Base-by-base conservation (phyloP, 1,140 invertebrate species). In the Lepeophtheirus salmonis region DNA sequence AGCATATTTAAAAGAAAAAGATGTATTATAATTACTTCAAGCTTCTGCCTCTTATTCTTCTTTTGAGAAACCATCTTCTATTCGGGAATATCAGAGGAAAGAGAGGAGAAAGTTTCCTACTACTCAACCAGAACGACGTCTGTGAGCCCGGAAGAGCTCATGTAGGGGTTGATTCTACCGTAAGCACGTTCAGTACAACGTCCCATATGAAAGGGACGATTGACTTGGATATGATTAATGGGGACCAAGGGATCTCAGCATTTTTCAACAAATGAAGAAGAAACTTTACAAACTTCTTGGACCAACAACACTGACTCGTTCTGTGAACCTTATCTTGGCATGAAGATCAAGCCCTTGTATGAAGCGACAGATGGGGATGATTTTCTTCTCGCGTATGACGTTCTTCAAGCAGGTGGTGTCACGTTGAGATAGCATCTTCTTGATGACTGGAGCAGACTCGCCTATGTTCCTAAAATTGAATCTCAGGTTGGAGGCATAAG, bases 151-250 rank as follows among this genome's bases (percentile, higher is more conserved):
- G 96, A 95, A 26, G 86, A 94, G 64, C 89, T 95, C 94, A 98
- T 97, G 78, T 96, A 99, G 30, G 95, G 95, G 72, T 98, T 99
- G 71, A 99, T 99, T 68, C 96, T 83, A 77, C 96, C 96, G 72
- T 99, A 96, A 66, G 96, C 96, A 75, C 96, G 82, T 76, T 99
- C 99, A 12, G 95, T 98, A 68, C 96, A 81, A 68, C 96, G 80
- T 68, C 96, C 83, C 72, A 98, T 82, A 70, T 92, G 92, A 55
- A 94, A 90, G 12, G 96, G 96, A 64, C 90, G 81, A 70, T 98
- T 97, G 10, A 97, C 79, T 62, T 64, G 59, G 73, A 99, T 97
- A 74, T 99, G 95, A 70, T 97, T 89, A 72, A 99, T 88, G n/a
- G n/a, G n/a, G 50, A 97, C 86, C 57, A 99, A 77, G 68, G 92